These are phyloP conservation scores for Prenolepis imparis DNA, from an alignment of 2,888 invertebrate genomes.

Conservation along the genomic window DNA sequence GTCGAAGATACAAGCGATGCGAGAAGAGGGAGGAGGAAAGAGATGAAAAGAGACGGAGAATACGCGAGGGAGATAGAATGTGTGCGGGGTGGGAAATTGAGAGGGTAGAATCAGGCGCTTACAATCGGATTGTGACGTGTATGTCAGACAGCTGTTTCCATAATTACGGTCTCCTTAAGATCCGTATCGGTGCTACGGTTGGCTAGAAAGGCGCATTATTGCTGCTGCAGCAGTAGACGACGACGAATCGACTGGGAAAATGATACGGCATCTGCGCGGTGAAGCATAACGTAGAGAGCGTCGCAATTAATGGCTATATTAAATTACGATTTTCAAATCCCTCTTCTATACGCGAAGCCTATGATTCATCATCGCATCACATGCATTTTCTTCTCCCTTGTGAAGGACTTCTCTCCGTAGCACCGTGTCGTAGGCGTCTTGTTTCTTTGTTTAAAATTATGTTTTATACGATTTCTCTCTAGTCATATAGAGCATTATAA, in stretches of 20 bases:
- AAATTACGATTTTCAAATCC: slow-evolving; percentile 67
- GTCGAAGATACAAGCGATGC: not conserved
- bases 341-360: slow-evolving; percentile 11
- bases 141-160: slow-evolving; percentile 81
- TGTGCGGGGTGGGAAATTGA: slow-evolving; percentile 16
- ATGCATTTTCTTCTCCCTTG: not conserved
- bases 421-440: slow-evolving; percentile 54
- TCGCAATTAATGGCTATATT: slow-evolving; percentile 70
- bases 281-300: slow-evolving; percentile 46
- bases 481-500: not conserved
- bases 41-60: slow-evolving; percentile 6
- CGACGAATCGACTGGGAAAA: slow-evolving; percentile 62
- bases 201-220: slow-evolving; percentile 69
- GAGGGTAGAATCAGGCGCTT: slow-evolving; percentile 55
- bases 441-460: slow-evolving; percentile 13
- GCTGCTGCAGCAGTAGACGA: not conserved
- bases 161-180: slow-evolving; percentile 78
- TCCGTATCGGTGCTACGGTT: slow-evolving; percentile 65
- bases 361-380: no score
- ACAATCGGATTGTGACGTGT: slow-evolving; percentile 77
- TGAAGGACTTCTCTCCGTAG: slow-evolving; percentile 22
- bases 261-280: slow-evolving; percentile 57
- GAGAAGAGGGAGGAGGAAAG: slow-evolving; percentile 3
- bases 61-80: not conserved
- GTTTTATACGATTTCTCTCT: slow-evolving; percentile 6